phyloP scores from a whole-genome alignment of 2,113 vertebrate genomes.

The Talpa occidentalis region DNA sequence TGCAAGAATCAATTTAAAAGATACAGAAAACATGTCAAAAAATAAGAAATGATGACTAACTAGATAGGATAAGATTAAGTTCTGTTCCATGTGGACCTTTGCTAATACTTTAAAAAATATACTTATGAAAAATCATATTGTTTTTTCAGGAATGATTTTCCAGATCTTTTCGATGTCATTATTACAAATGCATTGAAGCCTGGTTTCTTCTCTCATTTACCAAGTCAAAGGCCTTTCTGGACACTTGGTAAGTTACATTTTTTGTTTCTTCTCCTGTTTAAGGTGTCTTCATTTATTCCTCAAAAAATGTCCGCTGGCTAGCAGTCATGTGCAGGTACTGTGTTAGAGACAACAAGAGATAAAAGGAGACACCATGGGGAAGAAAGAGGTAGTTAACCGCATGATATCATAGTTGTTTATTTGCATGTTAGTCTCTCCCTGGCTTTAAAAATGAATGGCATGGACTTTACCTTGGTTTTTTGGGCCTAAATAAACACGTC shows the following conservation, averaged over 20 bases:
- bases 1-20: neutral
- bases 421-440: neutral
- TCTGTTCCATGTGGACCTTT: neutral
- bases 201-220: constrained; percentile 95
- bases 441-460: neutral
- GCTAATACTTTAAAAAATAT: constrained; percentile 35
- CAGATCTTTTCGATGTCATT: constrained; percentile 95
- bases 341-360: neutral
- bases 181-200: constrained; percentile 98
- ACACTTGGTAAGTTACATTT: constrained; percentile 90
- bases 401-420: neutral
- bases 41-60: neutral
- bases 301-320: neutral
- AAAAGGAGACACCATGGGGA: neutral
- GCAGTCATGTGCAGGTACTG: neutral
- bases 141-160: constrained; percentile 92
- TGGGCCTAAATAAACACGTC: neutral
- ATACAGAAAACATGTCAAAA: neutral
- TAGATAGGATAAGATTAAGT: neutral
- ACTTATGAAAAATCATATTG: neutral
- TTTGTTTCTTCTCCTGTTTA: neutral
- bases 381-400: neutral
- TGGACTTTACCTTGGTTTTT: neutral
- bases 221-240: constrained; percentile 94
- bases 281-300: neutral